Percentiles rank a stretch among this genome's conserved stretches.
phyloP scores from a whole-genome alignment of 92 coral and sea anemone genomes.

The Siderastrea siderea region DNA sequence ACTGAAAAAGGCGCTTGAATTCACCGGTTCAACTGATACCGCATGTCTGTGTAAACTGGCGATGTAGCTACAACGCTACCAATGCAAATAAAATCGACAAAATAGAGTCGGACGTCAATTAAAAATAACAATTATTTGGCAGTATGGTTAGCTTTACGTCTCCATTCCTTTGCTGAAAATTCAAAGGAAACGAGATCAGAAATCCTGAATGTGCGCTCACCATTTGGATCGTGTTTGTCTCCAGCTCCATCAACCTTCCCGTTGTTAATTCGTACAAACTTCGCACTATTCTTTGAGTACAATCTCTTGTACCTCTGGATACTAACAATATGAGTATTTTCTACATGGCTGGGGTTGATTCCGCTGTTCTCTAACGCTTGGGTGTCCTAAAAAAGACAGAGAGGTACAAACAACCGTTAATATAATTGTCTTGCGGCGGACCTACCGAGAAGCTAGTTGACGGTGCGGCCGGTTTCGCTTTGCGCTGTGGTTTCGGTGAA shows the following conservation, averaged over 20 bases:
- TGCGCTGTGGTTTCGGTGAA: conserved; percentile 31
- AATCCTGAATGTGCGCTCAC: conserved; percentile 43
- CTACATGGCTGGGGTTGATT: conserved; percentile 51
- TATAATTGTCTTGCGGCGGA: neutral
- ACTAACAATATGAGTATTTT: conserved; percentile 26
- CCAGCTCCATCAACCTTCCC: conserved; percentile 76
- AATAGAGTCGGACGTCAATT: neutral
- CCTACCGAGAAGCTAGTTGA: conserved; percentile 3
- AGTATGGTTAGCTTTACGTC: neutral
- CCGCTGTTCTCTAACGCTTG: conserved; percentile 60
- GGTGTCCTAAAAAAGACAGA: conserved; percentile 9
- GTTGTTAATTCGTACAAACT: conserved; percentile 65
- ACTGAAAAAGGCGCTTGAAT: neutral
- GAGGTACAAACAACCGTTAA: conserved; percentile 5
- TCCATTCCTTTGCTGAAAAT: neutral
- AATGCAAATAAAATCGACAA: neutral
- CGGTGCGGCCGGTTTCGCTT: neutral
- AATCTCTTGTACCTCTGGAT: conserved; percentile 30
- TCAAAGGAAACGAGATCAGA: neutral
- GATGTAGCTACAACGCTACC: neutral
- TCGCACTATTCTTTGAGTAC: conserved; percentile 79
- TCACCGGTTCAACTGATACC: neutral
- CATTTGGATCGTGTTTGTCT: conserved; percentile 53
- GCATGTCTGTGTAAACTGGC: neutral
- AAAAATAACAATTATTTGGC: neutral